phyloP scores from a whole-genome alignment of 53 echinoderm and acorn worm genomes.

The Hippasteria phrygiana region DNA sequence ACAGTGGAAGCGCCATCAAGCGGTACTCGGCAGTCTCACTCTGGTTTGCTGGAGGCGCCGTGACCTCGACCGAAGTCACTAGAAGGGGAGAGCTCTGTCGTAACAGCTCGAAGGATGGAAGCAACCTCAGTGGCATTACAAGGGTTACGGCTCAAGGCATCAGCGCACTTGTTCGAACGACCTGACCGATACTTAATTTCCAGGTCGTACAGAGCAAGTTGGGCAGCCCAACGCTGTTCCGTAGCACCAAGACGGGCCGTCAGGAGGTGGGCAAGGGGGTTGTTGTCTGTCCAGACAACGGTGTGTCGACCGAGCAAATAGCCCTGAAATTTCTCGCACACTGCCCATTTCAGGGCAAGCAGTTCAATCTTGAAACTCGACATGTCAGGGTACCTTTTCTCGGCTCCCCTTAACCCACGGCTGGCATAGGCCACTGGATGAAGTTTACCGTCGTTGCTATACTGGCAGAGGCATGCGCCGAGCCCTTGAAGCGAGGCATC shows the following conservation, averaged over 20 bases:
- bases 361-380: conserved; percentile 74
- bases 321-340: conserved; percentile 59
- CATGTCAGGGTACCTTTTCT: conserved; percentile 50
- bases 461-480: conserved; percentile 45
- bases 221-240: conserved; percentile 56
- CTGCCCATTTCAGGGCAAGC: conserved; percentile 70
- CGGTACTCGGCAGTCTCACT: not conserved
- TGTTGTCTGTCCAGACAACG: conserved; percentile 60
- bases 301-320: conserved; percentile 50
- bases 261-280: conserved; percentile 56
- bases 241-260: conserved; percentile 61
- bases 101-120: not conserved
- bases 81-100: not conserved
- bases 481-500: conserved; percentile 60
- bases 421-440: conserved; percentile 66
- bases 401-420: conserved; percentile 51
- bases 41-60: not conserved
- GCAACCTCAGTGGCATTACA: not conserved
- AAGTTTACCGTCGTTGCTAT: not conserved
- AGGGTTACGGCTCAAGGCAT: conserved; percentile 60
- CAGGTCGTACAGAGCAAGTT: conserved; percentile 34
- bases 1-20: not conserved
- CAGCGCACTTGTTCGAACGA: conserved; percentile 49
- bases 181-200: conserved; percentile 56
- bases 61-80: not conserved